Evolutionary conservation across 2,888 invertebrate genomes (phyloP).

Genomic region (Drosophila gaucha): DNA sequence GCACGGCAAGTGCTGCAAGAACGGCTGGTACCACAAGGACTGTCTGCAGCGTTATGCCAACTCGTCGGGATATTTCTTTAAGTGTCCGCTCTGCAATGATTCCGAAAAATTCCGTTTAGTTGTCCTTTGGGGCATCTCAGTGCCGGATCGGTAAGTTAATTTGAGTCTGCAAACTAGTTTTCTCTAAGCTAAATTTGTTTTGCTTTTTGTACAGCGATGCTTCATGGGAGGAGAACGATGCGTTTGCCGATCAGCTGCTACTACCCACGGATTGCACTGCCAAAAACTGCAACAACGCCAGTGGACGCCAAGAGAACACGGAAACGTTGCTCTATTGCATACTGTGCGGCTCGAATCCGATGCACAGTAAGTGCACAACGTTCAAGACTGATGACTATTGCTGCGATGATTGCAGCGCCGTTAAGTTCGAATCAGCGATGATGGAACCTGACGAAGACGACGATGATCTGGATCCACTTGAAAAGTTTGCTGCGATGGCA

Average conservation of each 20-base stretch:
- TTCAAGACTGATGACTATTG: conserved; percentile 3
- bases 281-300: conserved; percentile 86
- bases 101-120: conserved; percentile 86
- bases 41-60: conserved; percentile 90
- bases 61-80: conserved; percentile 92
- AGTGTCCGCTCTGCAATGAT: conserved; percentile 93
- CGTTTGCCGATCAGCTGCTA: conserved; percentile 89
- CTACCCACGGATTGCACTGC: conserved; percentile 86
- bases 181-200: not conserved
- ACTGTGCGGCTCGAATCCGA: conserved; percentile 77
- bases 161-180: not conserved
- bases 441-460: not conserved
- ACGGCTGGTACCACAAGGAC: conserved; percentile 90
- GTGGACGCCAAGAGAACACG: conserved; percentile 84
- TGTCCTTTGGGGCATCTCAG: conserved; percentile 88
- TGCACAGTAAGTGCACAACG: conserved; percentile 24
- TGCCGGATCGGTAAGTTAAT: conserved; percentile 90
- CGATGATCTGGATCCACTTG: not conserved
- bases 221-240: conserved; percentile 92
- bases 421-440: not conserved
- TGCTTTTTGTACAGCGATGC: conserved; percentile 88
- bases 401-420: conserved; percentile 25
- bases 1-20: conserved; percentile 91
- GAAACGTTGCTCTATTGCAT: conserved; percentile 60
- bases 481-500: not conserved